These are phyloP conservation scores for Conomelus anceps DNA, from an alignment of 2,888 invertebrate genomes.

Conservation along the genomic window DNA sequence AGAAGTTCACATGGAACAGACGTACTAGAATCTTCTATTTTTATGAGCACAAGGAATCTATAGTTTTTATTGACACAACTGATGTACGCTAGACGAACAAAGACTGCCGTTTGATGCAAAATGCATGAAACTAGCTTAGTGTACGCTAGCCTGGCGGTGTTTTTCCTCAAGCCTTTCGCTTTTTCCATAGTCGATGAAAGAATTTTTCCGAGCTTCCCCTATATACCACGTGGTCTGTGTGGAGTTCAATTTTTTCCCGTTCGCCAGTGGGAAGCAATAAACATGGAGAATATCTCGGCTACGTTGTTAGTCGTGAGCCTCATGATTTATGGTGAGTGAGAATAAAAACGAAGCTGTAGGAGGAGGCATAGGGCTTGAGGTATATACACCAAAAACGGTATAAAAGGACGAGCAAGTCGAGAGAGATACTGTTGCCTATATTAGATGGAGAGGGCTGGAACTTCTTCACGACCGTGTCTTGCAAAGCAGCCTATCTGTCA, in stretches of 20 bases:
- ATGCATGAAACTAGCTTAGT: not conserved
- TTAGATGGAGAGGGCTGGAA: not conserved
- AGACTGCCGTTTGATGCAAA: not conserved
- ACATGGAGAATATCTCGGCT: not conserved
- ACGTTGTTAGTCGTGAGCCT: not conserved
- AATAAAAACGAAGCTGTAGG: not conserved
- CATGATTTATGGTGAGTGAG: not conserved
- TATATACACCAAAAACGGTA: not conserved
- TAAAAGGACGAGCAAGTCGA: not conserved
- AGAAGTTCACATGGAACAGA: not conserved
- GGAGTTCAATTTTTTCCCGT: not conserved
- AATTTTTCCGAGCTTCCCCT: not conserved
- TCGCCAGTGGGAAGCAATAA: not conserved
- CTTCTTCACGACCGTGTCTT: not conserved
- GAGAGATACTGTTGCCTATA: not conserved
- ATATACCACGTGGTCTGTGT: not conserved
- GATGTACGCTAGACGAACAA: not conserved
- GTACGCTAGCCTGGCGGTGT: too few species aligned
- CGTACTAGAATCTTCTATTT: not conserved
- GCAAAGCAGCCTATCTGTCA: not conserved
- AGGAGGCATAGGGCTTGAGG: not conserved
- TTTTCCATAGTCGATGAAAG: not conserved
- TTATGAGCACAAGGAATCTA: not conserved
- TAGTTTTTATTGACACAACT: not conserved
- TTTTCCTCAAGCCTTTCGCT: not conserved